Conservation (phyloP, 2,113 vertebrate species). For the Willisornis vidua region DNA sequence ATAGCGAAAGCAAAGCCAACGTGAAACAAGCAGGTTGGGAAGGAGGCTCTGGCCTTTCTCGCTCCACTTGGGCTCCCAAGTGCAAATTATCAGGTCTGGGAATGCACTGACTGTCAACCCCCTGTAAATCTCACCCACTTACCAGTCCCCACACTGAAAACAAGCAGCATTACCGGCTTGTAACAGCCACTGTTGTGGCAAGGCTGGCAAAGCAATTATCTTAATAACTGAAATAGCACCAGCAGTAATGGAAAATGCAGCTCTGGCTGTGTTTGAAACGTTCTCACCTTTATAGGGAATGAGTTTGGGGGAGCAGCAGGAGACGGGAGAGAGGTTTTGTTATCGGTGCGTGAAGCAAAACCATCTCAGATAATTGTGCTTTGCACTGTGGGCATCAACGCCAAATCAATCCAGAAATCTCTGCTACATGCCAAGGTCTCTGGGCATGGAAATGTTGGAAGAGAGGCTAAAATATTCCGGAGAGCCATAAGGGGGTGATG, state of each 20-base stretch:
- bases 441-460: neutral
- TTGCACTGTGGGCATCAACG: neutral
- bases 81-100: neutral
- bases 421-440: neutral
- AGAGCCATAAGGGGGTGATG: neutral
- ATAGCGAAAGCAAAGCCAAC: constrained; percentile 8
- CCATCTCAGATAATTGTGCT: neutral
- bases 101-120: neutral
- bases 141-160: neutral
- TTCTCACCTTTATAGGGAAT: neutral
- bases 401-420: neutral
- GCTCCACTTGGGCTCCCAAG: neutral
- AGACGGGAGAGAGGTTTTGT: neutral
- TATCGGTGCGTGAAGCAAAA: neutral
- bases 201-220: constrained; percentile 15
- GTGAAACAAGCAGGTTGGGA: constrained; percentile 32
- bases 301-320: neutral
- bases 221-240: neutral
- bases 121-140: neutral
- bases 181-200: neutral
- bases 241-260: neutral
- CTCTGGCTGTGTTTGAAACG: neutral
- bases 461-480: neutral
- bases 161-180: neutral
- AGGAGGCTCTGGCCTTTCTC: neutral